Evolutionary conservation across 2,797 vertebrate species (phyloP), one percentile per base, ranked within the genome.

Genomic region (Centropyge bicolor): DNA sequence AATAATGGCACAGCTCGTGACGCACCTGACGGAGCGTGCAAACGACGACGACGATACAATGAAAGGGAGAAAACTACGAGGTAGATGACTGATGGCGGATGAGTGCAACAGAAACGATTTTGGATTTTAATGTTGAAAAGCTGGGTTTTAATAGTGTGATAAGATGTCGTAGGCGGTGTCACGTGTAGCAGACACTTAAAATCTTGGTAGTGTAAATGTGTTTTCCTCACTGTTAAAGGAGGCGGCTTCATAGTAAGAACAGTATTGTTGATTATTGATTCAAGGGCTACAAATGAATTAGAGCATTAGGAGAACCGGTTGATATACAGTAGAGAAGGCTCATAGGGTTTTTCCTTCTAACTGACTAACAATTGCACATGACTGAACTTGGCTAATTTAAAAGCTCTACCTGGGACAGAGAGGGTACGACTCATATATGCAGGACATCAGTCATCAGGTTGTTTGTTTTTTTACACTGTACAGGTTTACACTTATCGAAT

Each of bases 381-480:
- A 43, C 74, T 78, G 35, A 65, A 65, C 14, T 19, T 40, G 67
- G 54, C 51, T 64, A 65, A 70, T 62, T 54, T 13, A 56, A 83
- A 74, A 71, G 20, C 45, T 73, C 41, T 51, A 73, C 61, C 36
- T 68, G 64, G 64, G 86, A 82, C 76, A 90, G 75, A 73, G 56
- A 46, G 61, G 63, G 51, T 40, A 46, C 40, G 57, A 83, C 74
- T 85, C 62, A 74, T 74, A 85, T 74, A 27, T 62, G 77, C 61
- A 80, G 35, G 70, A 62, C 71, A 61, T 66, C 20, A 40, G 74
- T 76, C 61, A 46, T 70, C 19, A 56, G 56, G 41, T 55, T 71
- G 57, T 7, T 24, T 40, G 61, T 17, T 13, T 43, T 67, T 64
- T 62, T 71, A 86, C 82, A 86, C 85, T 92, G 70, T 88, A 83